Base-by-base conservation (phyloP, 2,113 vertebrate genomes). In the Pteropus alecto region DNA sequence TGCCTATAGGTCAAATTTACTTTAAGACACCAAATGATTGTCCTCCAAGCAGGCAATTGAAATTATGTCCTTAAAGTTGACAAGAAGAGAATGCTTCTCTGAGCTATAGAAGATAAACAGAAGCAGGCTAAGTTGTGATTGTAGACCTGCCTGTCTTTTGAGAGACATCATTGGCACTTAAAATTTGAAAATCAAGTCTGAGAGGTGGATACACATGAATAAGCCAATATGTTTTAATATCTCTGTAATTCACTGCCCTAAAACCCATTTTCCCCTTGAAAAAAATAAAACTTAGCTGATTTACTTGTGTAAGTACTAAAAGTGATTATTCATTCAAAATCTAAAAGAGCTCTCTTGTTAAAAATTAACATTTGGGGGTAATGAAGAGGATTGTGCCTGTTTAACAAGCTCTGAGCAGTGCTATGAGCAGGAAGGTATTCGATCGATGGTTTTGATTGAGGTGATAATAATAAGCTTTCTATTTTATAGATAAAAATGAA, bases 1-100 rank as follows among this genome's bases (percentile, higher is more conserved):
- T 30, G 60, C 35, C 60, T 61, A 5, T 84, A 79, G 79, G 58
- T 60, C 90, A 95, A 92, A 82, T 82, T 87, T 54, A 77, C 68
- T 85, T 90, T 68, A 81, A 94, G 54, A 41, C 3, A 22, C 21
- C 33, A 90, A 90, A 16, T 74, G 16, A 90, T 81, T 87, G 60
- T 81, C 65, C 71, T 90, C 60, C 63, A 51, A 96, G 70, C 38
- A 83, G 58, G 87, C 38, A 90, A 87, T 89, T 84, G 54, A 96
- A 95, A 96, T 92, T 87, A 71, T 48, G 41, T 54, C 71, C 56
- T 56, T 84, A 35, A 93, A 90, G 30, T 1, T 70, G 22, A 63
- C 78, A 95, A 70, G 24, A 91, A 12, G n/a, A 92, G 13, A 95
- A 58, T 38, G 16, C 48, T 90, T 94, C 76, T 95, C 65, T 90